A percentile compares a stretch with the other conserved stretches of the same genome.
These are phyloP conservation scores for Centropus bengalensis DNA, from an alignment of 2,113 vertebrate genomes.

Conservation along the genomic window DNA sequence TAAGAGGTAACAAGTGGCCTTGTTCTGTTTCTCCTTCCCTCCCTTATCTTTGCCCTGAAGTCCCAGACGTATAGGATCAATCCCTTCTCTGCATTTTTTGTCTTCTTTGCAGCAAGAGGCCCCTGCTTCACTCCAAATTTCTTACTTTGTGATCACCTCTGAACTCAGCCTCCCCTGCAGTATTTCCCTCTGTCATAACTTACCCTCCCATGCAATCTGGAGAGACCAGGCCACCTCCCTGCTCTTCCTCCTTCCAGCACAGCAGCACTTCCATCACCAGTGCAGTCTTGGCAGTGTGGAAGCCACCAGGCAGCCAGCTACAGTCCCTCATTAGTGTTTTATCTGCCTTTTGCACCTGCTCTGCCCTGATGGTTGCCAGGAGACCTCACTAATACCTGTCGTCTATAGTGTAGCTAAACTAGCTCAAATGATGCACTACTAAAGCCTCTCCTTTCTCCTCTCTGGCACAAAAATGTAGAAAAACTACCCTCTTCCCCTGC, in stretches of 20 bases:
- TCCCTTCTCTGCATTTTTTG: not conserved
- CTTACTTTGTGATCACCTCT: constrained; percentile 41
- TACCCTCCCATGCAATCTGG: not conserved
- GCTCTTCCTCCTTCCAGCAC: not conserved
- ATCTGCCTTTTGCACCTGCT: not conserved
- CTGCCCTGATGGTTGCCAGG: not conserved
- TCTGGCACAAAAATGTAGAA: not conserved
- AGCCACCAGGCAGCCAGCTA: not conserved
- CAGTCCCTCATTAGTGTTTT: not conserved
- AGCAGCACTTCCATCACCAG: not conserved
- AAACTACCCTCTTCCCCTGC: not conserved
- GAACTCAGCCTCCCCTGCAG: not conserved
- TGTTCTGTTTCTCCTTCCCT: not conserved
- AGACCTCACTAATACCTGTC: not conserved
- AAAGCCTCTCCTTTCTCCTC: not conserved
- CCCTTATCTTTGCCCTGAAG: not conserved
- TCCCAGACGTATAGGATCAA: not conserved
- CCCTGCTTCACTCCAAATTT: not conserved
- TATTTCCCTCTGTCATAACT: not conserved
- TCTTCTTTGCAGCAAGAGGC: not conserved
- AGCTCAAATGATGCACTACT: not conserved
- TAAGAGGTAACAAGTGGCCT: constrained; percentile 28
- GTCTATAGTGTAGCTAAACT: not conserved
- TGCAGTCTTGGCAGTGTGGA: not conserved
- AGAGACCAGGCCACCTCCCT: constrained; percentile 6